phyloP scores from a whole-genome alignment of 1,140 invertebrate species.

The Stegodyphus dumicola region DNA sequence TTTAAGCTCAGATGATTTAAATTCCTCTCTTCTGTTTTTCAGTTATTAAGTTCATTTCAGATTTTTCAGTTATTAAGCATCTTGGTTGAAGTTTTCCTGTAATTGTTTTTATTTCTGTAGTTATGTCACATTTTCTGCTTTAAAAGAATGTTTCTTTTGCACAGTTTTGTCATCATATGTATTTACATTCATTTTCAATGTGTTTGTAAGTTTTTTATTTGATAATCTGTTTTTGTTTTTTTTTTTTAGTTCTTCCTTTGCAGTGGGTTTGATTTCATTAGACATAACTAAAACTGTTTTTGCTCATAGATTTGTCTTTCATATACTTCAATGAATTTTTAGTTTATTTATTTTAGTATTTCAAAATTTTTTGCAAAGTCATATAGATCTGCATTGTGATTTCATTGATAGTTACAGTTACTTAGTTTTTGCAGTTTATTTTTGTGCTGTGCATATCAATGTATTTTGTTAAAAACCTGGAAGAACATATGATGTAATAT shows the following conservation, averaged over 20 bases:
- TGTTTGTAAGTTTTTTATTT: not conserved
- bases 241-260: slow-evolving; percentile 8
- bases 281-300: not conserved
- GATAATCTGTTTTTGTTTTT: not conserved
- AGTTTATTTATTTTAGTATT: slow-evolving; percentile 43
- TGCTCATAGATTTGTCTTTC: slow-evolving; percentile 52
- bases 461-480: not conserved
- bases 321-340: slow-evolving; percentile 24
- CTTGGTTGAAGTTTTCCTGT: no score
- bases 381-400: slow-evolving; percentile 21
- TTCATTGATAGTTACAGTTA: not conserved
- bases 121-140: not conserved
- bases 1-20: not conserved
- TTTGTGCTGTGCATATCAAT: not conserved
- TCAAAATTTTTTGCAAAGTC: not conserved
- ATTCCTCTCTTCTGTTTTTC: not conserved
- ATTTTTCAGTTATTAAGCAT: not conserved
- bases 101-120: no score
- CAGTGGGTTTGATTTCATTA: not conserved
- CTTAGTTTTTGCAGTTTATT: not conserved
- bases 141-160: not conserved
- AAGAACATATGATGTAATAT: not conserved
- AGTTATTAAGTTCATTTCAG: no score
- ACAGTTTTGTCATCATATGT: not conserved
- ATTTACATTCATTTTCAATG: slow-evolving; percentile 26